Base-by-base conservation (phyloP, 1,140 invertebrate species). In the Onthophagus taurus region DNA sequence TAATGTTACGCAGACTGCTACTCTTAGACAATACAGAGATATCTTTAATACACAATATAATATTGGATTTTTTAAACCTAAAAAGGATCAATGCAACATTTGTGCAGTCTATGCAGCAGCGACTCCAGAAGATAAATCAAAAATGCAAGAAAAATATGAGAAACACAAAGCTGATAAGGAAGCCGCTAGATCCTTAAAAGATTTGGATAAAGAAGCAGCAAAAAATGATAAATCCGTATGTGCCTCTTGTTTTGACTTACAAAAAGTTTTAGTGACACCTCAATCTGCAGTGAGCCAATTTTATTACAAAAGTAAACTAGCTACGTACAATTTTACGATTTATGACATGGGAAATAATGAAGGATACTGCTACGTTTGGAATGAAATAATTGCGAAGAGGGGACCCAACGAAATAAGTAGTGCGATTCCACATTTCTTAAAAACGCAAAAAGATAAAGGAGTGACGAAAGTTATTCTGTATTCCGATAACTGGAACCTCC, bases 251-350 rank as follows among this genome's bases (percentile, higher is more conserved):
- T n/a, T n/a, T n/a, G n/a, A n/a, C n/a, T n/a, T n/a, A n/a, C n/a
- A n/a, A n/a, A n/a, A n/a, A n/a, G n/a, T n/a, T n/a, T n/a, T n/a
- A n/a, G n/a, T n/a, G n/a, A n/a, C n/a, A n/a, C n/a, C n/a, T n/a
- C n/a, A 47, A 36, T 50, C 49, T 11, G 46, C 60, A 23, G 35
- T 34, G n/a, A 34, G 2, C 16, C 9, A 8, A n/a, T 64, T 64
- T 45, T 66, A 58, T 45, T 68, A 67, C 45, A 65, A 61, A 51
- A 57, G 50, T 14, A 69, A 69, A 44, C 36, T 71, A n/a, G 51
- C 54, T 31, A 46, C 59, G 12, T 67, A 62, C 31, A 71, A 70
- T 51, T 67, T 69, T 24, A 72, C 65, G 2, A 48, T 63, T 33
- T 65, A 51, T 51, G 52, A 65, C 41, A 42, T 61, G 7, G 47